Base-by-base conservation (phyloP, 2,888 invertebrate genomes). In the Dryomyza anilis region DNA sequence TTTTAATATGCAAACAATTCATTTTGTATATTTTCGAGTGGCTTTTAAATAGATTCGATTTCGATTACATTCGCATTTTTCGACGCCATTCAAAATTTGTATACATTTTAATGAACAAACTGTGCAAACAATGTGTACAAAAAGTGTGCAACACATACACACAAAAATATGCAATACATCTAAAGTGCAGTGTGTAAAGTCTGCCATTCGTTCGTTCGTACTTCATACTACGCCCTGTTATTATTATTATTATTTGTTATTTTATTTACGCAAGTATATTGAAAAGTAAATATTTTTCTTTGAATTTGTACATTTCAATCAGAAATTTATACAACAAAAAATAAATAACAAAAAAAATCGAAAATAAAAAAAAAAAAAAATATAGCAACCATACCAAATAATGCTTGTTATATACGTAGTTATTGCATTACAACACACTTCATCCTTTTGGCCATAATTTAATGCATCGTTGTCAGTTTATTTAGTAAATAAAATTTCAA, bases 401-500 rank as follows among this genome's bases (percentile, higher is more conserved):
- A 1, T 36, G 48, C 48, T 48, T 19, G 48, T 23, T 43, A 23
- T 14, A 3, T 23, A 16, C n/a, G 43, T 57, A 23, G 21, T 57
- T 36, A 25, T 57, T 45, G 39, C 53, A 48, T 60, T 61, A 33
- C 60, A 61, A 36, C 21, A 19, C 46, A 52, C 25, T 25, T 29
- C 27, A 19, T 46, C 58, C 69, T 67, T 67, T 67, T 75, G 73
- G 70, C 71, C 45, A 70, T 73, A 74, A 74, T 76, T 76, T 76
- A 75, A 73, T 74, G 76, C 76, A 68, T 74, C 69, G 71, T 71
- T 75, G 71, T n/a, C 73, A 71, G 74, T 72, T 74, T 73, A 69
- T 71, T 76, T 66, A 73, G 71, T 71, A 73, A n/a, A n/a, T n/a
- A n/a, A n/a, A n/a, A n/a, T n/a, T n/a, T n/a, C n/a, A n/a, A n/a